phyloP scores from a whole-genome alignment of 2,113 vertebrate species.

The Pleuronectes platessa region DNA sequence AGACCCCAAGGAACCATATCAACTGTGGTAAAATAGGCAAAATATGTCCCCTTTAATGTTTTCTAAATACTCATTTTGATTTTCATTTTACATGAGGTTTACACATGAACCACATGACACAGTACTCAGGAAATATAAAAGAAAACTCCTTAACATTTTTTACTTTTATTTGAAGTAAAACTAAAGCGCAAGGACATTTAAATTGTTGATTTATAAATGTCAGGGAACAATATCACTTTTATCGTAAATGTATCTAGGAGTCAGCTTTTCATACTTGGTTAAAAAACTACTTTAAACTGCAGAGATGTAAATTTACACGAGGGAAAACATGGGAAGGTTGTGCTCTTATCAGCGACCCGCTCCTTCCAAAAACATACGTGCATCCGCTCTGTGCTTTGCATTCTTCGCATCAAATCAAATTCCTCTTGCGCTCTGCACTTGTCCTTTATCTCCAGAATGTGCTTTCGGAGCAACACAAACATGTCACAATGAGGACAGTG shows the following conservation, averaged over 20 bases:
- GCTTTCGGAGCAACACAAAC: slow-evolving; percentile 82
- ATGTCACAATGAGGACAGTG: slow-evolving; percentile 83
- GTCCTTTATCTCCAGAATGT: slow-evolving; percentile 86
- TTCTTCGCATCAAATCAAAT: slow-evolving; percentile 85
- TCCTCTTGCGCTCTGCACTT: slow-evolving; percentile 80
- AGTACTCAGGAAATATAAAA: background rate
- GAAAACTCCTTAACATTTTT: too few relatives aligned
- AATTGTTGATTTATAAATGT: too few relatives aligned
- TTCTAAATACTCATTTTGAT: background rate
- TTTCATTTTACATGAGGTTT: background rate
- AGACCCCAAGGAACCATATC: too few relatives aligned
- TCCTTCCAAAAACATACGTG: slow-evolving; percentile 72
- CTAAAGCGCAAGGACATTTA: too few relatives aligned
- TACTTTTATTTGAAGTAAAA: too few relatives aligned
- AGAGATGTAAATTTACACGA: slow-evolving; percentile 43
- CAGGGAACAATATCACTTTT: background rate
- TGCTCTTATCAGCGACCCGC: slow-evolving; percentile 70
- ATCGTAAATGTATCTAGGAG: background rate
- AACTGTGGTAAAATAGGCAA: too few relatives aligned
- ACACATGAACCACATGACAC: background rate
- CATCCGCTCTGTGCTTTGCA: slow-evolving; percentile 78
- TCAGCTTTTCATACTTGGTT: background rate
- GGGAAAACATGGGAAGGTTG: slow-evolving; percentile 70
- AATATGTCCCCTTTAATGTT: too few relatives aligned
- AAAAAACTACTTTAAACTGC: slow-evolving; percentile 14